A percentile compares a stretch with the other conserved stretches of the same genome.
Evolutionary conservation across 2,797 vertebrate genomes (phyloP).

Genomic region (Calcarius lapponicus): DNA sequence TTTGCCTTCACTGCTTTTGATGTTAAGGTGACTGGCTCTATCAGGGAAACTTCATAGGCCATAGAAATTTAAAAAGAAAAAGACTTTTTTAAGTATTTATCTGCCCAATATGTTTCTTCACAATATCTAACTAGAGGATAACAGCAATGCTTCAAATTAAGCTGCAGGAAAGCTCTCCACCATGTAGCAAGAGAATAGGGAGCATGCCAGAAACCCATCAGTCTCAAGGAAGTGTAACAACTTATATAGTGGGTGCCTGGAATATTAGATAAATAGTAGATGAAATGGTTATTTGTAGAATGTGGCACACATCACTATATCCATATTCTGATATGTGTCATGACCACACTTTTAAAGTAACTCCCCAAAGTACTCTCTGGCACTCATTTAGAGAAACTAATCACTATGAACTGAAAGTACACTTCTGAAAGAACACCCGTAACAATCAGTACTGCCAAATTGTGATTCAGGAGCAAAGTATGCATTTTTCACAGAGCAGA

Average conservation of each 20-base stretch:
- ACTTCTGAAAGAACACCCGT: neutral
- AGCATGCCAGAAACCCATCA: neutral
- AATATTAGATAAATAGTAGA: neutral
- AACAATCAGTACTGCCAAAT: neutral
- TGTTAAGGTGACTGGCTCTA: neutral
- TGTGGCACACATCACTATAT: neutral
- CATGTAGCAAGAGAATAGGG: neutral
- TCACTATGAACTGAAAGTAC: neutral
- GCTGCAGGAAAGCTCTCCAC: neutral
- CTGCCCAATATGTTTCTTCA: neutral
- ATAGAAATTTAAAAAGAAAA: neutral
- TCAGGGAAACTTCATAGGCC: neutral
- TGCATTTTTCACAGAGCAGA: neutral
- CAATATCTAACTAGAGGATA: neutral
- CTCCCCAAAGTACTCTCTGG: neutral
- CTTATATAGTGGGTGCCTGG: neutral
- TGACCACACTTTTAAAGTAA: neutral
- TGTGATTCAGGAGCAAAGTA: slow-evolving; percentile 50
- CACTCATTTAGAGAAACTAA: neutral
- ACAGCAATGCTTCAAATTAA: neutral
- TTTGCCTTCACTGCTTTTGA: neutral
- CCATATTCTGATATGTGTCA: neutral
- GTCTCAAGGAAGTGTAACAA: neutral
- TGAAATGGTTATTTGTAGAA: neutral
- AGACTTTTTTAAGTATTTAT: neutral